Evolutionary conservation across 2,797 vertebrate genomes (phyloP).

Genomic region (Sciurus carolinensis): DNA sequence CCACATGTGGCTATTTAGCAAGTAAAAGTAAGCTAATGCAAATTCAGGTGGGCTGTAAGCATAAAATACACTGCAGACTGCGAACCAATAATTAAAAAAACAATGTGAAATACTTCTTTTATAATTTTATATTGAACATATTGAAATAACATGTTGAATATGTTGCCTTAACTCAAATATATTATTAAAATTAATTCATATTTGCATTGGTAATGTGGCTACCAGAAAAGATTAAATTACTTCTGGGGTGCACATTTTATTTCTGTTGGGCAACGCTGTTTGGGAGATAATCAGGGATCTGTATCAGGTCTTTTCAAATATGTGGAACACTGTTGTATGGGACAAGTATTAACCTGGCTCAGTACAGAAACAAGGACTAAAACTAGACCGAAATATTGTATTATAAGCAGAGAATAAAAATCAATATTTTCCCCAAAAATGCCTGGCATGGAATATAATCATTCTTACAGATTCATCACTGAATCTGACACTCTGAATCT

Average conservation of each 20-base stretch:
- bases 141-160: neutral
- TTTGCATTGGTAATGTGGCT: neutral
- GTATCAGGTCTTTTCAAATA: neutral
- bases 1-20: neutral
- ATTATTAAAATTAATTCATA: neutral
- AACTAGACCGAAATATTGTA: neutral
- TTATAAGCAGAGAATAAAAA: neutral
- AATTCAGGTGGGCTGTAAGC: neutral
- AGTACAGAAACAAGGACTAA: neutral
- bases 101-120: neutral
- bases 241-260: neutral
- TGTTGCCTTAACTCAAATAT: neutral
- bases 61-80: neutral
- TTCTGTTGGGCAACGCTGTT: neutral
- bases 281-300: neutral
- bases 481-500: neutral
- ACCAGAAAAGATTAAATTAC: neutral
- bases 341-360: neutral
- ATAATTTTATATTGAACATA: neutral
- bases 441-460: neutral
- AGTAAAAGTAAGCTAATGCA: neutral
- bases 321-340: fast-evolving
- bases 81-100: neutral
- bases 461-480: neutral
- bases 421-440: neutral